Base-by-base conservation (phyloP, 2,888 invertebrate genomes). In the Nysson spinosus region DNA sequence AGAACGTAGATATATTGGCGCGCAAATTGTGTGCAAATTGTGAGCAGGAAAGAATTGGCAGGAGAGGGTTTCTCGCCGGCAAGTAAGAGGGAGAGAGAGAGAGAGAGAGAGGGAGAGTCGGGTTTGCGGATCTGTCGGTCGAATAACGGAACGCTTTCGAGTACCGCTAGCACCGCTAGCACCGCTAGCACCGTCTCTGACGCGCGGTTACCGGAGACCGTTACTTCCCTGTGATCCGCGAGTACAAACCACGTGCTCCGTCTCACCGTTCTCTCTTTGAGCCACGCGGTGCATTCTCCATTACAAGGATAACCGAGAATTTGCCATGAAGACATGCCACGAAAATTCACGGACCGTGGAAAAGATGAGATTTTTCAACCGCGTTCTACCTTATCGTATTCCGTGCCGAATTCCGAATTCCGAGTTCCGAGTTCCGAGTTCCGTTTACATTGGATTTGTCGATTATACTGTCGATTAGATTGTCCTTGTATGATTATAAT, bases 81-180 rank as follows among this genome's bases (percentile, higher is more conserved):
- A 6, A 14, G 39, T 30, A 17, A 14, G 11, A 14, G 17, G 6
- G 56, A 65, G 32, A 52, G 65, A 54, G 32, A 69, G 55, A 74
- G 61, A 62, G 57, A 62, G 65, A 71, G 63, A 71, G 70, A 70
- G 69, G 47, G 56, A 62, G 78, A 79, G 76, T 77, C 79, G 81
- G 82, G 82, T 82, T 85, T 85, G 86, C 86, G 86, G 85, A 86
- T 87, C 86, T 87, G 85, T 87, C 87, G 87, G 87, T 86, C 87
- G 85, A 87, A 81, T 87, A 87, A 87, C 87, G 87, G 87, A 78
- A 82, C 79, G 81, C 77, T 75, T 66, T 61, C 74, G 75, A 80
- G 85, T 86, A 86, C 87, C 87, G 87, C 86, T 87, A 86, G n/a
- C n/a, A n/a, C n/a, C n/a, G n/a, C 74, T 74, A 80, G 85, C 86